Evolutionary conservation across 2,113 vertebrate genomes (phyloP).

Genomic region (Urocolius indicus): DNA sequence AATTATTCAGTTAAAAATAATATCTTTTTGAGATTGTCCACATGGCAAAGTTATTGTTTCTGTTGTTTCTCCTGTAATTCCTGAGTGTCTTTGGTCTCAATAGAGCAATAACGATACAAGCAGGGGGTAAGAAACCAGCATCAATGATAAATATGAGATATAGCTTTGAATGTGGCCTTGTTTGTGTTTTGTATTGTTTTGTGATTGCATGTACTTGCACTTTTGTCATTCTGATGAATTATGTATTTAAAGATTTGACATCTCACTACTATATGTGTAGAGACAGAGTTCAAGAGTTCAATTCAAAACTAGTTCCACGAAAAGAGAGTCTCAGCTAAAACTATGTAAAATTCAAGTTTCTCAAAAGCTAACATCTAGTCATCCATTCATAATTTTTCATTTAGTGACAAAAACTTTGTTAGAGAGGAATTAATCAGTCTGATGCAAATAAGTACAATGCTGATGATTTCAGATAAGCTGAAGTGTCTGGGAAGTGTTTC

Average conservation of each 20-base stretch:
- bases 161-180: not conserved
- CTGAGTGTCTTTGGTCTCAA: not conserved
- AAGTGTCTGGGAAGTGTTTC: not conserved
- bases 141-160: not conserved
- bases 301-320: not conserved
- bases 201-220: not conserved
- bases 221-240: not conserved
- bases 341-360: not conserved
- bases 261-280: not conserved
- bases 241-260: not conserved
- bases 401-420: not conserved
- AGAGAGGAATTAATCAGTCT: not conserved
- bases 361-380: not conserved
- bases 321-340: not conserved
- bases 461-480: not conserved
- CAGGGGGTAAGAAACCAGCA: not conserved
- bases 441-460: not conserved
- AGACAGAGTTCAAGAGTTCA: not conserved
- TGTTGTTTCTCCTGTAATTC: not conserved
- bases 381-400: not conserved
- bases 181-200: not conserved
- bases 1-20: not conserved
- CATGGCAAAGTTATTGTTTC: not conserved
- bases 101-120: not conserved
- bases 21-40: not conserved